Conservation (phyloP, 2,113 vertebrate species). For the Serilophus lunatus region DNA sequence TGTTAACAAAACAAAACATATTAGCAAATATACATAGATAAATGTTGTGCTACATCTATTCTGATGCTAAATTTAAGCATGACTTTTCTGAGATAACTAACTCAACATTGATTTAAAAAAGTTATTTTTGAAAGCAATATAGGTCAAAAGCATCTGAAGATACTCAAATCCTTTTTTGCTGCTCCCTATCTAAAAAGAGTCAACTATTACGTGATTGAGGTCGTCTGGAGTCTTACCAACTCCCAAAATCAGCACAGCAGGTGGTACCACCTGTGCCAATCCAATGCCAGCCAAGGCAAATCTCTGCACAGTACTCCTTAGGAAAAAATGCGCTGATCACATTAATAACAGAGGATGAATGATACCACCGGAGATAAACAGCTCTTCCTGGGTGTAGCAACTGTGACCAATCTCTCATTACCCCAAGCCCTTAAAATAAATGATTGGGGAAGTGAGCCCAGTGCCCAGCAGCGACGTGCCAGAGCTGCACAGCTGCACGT, state of each 20-base stretch:
- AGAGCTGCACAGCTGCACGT: neutral
- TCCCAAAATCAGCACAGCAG: constrained; percentile 6
- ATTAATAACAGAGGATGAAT: neutral
- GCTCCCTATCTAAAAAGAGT: neutral
- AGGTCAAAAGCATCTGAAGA: neutral
- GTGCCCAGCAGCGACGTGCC: neutral
- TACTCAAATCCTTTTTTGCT: neutral
- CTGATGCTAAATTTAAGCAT: neutral
- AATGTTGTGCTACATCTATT: neutral
- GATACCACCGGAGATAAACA: neutral
- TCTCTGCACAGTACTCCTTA: neutral
- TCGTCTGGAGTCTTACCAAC: neutral
- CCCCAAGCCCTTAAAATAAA: constrained; percentile 7
- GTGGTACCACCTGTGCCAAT: constrained; percentile 32
- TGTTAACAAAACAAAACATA: neutral
- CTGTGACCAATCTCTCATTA: constrained; percentile 45
- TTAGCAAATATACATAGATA: neutral
- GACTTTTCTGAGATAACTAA: neutral
- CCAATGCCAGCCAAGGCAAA: neutral
- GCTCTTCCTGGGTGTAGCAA: constrained; percentile 16
- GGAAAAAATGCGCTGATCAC: neutral
- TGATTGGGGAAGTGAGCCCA: neutral
- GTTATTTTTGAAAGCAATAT: neutral
- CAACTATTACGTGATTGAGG: neutral
- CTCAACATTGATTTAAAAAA: neutral